Percentiles rank a stretch among this genome's conserved stretches.
Evolutionary conservation across 2,797 vertebrate genomes (phyloP).

Genomic region (Todus mexicanus): DNA sequence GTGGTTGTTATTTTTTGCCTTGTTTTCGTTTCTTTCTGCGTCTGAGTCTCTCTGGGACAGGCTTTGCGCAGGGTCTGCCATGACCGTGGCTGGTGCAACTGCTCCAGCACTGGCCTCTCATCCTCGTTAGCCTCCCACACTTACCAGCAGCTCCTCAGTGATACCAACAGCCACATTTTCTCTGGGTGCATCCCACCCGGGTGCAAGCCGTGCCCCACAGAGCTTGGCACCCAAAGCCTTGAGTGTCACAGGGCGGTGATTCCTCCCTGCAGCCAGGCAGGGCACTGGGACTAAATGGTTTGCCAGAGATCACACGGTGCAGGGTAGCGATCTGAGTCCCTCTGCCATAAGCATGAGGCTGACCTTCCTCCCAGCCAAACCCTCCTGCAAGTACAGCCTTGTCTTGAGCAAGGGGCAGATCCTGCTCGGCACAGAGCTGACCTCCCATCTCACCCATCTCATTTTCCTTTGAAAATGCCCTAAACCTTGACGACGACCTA

Average conservation of each 20-base stretch:
- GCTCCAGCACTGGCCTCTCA: accelerated
- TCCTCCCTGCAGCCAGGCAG: background rate
- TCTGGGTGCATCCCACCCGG: background rate
- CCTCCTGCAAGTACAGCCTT: background rate
- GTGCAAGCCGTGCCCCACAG: background rate
- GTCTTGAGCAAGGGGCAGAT: background rate
- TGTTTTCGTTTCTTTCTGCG: background rate
- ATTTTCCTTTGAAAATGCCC: background rate
- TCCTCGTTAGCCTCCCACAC: background rate
- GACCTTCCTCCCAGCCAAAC: background rate
- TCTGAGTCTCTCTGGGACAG: background rate
- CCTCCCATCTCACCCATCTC: background rate
- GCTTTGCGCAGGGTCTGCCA: background rate
- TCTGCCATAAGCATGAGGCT: background rate
- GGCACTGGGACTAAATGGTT: background rate
- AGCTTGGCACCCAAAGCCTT: background rate
- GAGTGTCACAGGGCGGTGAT: background rate
- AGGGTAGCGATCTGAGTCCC: background rate
- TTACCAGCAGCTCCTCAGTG: background rate
- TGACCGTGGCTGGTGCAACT: background rate
- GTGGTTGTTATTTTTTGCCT: background rate
- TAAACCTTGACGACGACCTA: conserved; percentile 46
- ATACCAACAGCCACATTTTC: background rate
- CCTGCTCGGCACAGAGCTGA: background rate
- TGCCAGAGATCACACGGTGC: background rate